A percentile compares a stretch with the other conserved stretches of the same genome.
Evolutionary conservation across 1,140 invertebrate species (phyloP).

Genomic region (Trissolcus basalis): DNA sequence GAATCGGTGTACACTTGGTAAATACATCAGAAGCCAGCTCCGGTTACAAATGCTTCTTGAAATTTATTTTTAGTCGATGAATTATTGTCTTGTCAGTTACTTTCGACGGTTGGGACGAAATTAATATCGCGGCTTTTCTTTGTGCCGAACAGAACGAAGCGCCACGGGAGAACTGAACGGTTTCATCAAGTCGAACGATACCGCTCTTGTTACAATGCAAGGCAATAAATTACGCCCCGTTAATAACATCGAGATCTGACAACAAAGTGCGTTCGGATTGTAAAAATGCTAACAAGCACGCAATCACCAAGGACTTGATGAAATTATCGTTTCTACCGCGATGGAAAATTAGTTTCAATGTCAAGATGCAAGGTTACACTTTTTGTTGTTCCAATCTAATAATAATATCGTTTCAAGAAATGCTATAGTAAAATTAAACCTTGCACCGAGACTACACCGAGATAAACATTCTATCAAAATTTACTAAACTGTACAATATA

Average conservation of each 20-base stretch:
- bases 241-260: not conserved
- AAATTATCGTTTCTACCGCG: conserved; percentile 3
- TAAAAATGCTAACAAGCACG: conserved; percentile 25
- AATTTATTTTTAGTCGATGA: conserved; percentile 41
- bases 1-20: too few relatives aligned
- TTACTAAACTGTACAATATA: too few relatives aligned
- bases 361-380: not conserved
- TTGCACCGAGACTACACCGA: too few relatives aligned
- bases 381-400: not conserved
- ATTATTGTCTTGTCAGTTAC: conserved; percentile 52
- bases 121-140: not conserved
- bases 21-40: not conserved
- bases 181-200: too few relatives aligned
- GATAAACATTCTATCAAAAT: too few relatives aligned
- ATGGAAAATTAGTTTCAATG: not conserved
- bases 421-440: too few relatives aligned
- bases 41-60: conserved; percentile 30
- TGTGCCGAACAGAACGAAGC: not conserved
- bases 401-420: conserved; percentile 22
- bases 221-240: too few relatives aligned
- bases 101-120: conserved; percentile 26
- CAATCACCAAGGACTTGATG: conserved; percentile 5
- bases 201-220: too few relatives aligned
- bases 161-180: not conserved
- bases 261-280: not conserved